A percentile compares a stretch with the other conserved stretches of the same genome.
Conservation (phyloP, 2,797 vertebrate genomes). For the Austrolebias charrua region DNA sequence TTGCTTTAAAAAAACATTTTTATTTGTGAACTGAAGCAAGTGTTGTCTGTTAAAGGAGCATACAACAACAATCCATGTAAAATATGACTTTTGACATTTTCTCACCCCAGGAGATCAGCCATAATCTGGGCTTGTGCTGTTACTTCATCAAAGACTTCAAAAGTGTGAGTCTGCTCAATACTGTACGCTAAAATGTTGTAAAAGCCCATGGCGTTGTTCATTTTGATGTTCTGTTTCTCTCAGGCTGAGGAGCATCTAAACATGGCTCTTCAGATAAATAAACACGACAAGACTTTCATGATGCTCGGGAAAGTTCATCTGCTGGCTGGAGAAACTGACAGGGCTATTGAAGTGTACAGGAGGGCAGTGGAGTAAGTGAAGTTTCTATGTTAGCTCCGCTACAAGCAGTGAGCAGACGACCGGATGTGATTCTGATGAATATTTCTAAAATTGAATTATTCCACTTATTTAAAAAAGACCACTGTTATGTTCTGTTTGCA, state of each 20-base stretch:
- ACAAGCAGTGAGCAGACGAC: background rate
- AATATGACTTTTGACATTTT: conserved; percentile 40
- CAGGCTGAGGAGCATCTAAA: conserved; percentile 92
- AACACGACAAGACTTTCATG: conserved; percentile 89
- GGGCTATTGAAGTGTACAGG: conserved; percentile 91
- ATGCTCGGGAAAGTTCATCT: conserved; percentile 92
- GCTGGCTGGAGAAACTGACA: conserved; percentile 85
- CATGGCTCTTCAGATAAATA: conserved; percentile 87
- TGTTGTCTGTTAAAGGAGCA: conserved; percentile 14
- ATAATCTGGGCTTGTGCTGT: conserved; percentile 94
- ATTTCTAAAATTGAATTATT: background rate
- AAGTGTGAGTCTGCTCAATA: conserved; percentile 79
- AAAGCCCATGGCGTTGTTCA: conserved; percentile 8
- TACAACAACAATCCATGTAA: conserved; percentile 21
- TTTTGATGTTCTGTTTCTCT: conserved; percentile 35
- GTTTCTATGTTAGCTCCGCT: background rate
- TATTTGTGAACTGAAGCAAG: conserved; percentile 21
- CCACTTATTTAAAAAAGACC: background rate
- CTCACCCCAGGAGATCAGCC: conserved; percentile 88
- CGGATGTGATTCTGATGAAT: background rate
- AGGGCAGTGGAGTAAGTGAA: conserved; percentile 90
- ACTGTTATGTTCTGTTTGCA: too few species aligned
- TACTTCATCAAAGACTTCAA: conserved; percentile 92
- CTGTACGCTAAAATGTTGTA: background rate
- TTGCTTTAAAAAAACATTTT: conserved; percentile 21